Base-by-base conservation (phyloP, 1,140 invertebrate species). In the Gonioctena quinquepunctata region DNA sequence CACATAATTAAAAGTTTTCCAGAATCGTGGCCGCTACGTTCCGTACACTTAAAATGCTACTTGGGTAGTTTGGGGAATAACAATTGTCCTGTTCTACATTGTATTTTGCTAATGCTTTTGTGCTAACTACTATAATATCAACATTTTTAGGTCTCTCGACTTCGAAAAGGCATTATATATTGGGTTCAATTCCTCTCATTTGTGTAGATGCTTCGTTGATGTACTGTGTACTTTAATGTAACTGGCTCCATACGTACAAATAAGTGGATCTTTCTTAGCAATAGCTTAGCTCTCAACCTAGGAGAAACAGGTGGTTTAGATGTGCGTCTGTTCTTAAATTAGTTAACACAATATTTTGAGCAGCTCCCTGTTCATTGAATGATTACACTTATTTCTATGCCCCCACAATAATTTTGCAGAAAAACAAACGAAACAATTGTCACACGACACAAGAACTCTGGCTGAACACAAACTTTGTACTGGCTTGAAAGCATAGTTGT, bases 181-280 rank as follows among this genome's bases (percentile, higher is more conserved):
- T 23, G 13, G 64, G 28, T 26, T 61, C 52, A n/a, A 68, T 33
- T 66, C 71, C 69, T 28, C 64, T 49, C 48, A 68, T 33, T 62
- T 65, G 61, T 61, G 19, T 25, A 16, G 65, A 28, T 50, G 21
- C 50, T 19, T 59, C 65, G 21, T 52, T 48, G n/a, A 26, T 52
- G 21, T 23, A 72, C 70, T 57, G 59, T 77, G 76, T 57, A 27
- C 67, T 66, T 68, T 74, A 11, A 75, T 23, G 68, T 77, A 75
- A 63, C 69, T 72, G 8, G 42, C 28, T 23, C 59, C 74, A 74
- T 75, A 77, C 18, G 66, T 63, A 72, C 76, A 77, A 63, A 77
- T 77, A 28, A 76, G 67, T 18, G 57, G 11, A 69, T 77, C 72
- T 66, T 70, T 74, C 66, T 75, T 74, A 23, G 70, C 72, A 27